A percentile compares a stretch with the other conserved stretches of the same genome.
These are phyloP conservation scores for Silvanus unidentatus DNA, from an alignment of 2,888 invertebrate species.

Conservation along the genomic window DNA sequence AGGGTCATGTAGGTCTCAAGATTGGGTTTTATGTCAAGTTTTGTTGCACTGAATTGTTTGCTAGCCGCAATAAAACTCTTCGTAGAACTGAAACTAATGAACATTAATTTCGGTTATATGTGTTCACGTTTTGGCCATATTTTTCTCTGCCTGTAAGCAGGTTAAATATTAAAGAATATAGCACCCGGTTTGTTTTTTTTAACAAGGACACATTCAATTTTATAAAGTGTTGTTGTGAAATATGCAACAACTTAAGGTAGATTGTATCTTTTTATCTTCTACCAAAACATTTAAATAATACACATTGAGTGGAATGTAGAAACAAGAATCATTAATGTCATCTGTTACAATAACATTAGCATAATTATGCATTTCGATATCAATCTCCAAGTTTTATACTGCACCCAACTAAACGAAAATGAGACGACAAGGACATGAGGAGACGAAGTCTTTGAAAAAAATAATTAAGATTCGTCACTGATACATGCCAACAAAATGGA, in stretches of 20 bases:
- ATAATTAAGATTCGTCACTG: conserved; percentile 34
- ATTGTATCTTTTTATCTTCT: conserved; percentile 22
- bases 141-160: no score
- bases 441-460: conserved; percentile 17
- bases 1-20: no score
- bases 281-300: conserved; percentile 25
- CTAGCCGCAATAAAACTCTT: no score
- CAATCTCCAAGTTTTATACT: conserved; percentile 23
- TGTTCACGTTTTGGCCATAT: no score
- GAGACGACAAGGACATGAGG: conserved; percentile 6
- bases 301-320: conserved; percentile 19
- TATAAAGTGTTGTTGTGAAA: conserved; percentile 26
- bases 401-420: background rate
- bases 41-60: no score
- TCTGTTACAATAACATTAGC: conserved; percentile 35
- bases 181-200: no score
- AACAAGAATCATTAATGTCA: conserved; percentile 35
- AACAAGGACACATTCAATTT: no score
- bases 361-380: conserved; percentile 36
- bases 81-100: no score
- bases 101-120: no score
- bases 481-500: conserved; percentile 31
- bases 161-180: no score
- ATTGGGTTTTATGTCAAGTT: no score
- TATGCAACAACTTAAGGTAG: conserved; percentile 20